Evolutionary conservation across 2,888 invertebrate species (phyloP), one percentile per base, ranked within the genome.

Genomic region (Drosophila neoperkinsi): DNA sequence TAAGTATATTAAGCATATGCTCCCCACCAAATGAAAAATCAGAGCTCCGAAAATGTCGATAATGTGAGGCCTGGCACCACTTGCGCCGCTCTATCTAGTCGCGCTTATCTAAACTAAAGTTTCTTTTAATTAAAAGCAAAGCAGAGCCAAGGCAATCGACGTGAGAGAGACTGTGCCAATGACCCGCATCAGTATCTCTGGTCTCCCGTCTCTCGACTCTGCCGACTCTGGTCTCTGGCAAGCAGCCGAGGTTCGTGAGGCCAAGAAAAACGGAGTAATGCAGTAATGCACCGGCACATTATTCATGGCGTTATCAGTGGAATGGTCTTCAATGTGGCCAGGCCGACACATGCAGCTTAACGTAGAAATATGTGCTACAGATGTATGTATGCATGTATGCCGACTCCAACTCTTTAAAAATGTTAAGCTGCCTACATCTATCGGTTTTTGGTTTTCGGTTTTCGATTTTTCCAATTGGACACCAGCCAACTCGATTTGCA

Each of bases 251-350:
- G 56, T 59, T 64, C 49, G n/a, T 53, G 53, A 46, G 68, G 77
- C 82, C 71, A 84, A 85, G 88, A 85, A 90, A 80, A 84, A 89
- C 85, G 88, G 86, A 83, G 78, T 83, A 88, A 83, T 79, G 90
- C 90, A 88, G 78, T 83, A 88, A 83, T 75, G 90, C 90, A 88
- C 84, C 90, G 90, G 76, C 89, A 86, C 87, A 88, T 88, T 90
- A 88, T 88, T 88, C 90, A 90, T 82, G 80, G 72, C 81, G 87
- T 88, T 88, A 88, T 88, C 87, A 90, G 86, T 51, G 58, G 72
- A 84, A 76, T 90, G 84, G 80, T 72, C 76, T 76, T 66, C 51
- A 69, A 46, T 73, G 63, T 43, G 69, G 52, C 55, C 62, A 41
- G 55, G n/a, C 61, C 55, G 64, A 21, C 31, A 67, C 66, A 61